Percentiles rank a stretch among this genome's conserved stretches.
Evolutionary conservation across 1,140 invertebrate genomes (phyloP).

Genomic region (Bombus superbus): DNA sequence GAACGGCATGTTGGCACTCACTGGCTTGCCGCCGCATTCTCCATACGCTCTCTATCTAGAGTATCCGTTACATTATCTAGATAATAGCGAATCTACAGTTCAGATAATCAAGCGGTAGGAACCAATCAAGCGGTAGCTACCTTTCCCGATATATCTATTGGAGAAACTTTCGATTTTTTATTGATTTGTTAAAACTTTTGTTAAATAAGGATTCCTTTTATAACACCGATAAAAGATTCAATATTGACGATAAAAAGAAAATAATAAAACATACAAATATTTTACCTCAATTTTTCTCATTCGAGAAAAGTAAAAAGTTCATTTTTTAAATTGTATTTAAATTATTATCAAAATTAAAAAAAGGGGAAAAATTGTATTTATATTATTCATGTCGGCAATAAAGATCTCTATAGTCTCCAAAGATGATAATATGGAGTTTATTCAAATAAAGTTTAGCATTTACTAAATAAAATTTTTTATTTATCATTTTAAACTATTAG

Average conservation of each 20-base stretch:
- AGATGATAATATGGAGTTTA: conserved; percentile 29
- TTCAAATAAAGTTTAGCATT: not conserved
- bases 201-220: too few species aligned
- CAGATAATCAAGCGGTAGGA: conserved; percentile 10
- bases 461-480: not conserved
- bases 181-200: not conserved
- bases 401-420: conserved; percentile 32
- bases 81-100: conserved; percentile 9
- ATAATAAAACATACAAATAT: not conserved
- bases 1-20: conserved; percentile 77
- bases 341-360: not conserved
- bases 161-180: not conserved
- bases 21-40: conserved; percentile 57
- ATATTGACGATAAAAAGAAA: not conserved
- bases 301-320: not conserved
- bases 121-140: conserved; percentile 2
- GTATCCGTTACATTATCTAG: conserved; percentile 50
- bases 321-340: not conserved
- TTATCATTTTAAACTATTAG: not conserved
- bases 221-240: not conserved
- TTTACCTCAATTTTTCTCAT: too few species aligned
- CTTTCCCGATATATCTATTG: not conserved
- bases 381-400: conserved; percentile 9
- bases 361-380: not conserved
- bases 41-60: conserved; percentile 23